Evolutionary conservation across 2,888 invertebrate species (phyloP).

Genomic region (Adelognathus sp.): DNA sequence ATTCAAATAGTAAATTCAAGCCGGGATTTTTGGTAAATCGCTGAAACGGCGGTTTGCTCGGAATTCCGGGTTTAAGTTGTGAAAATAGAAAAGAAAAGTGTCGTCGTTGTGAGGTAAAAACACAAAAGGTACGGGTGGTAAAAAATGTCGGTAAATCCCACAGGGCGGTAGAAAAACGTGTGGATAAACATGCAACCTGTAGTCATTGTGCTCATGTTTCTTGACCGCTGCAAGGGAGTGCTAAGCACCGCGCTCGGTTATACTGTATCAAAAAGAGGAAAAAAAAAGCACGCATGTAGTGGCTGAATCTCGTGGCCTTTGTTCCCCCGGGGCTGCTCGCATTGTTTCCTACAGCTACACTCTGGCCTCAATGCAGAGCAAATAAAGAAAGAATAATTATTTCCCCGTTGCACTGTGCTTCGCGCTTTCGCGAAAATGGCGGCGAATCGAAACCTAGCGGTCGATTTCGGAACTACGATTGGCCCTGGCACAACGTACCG

Average conservation of each 20-base stretch:
- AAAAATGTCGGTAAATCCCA: constrained; percentile 48
- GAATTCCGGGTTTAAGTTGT: constrained; percentile 15
- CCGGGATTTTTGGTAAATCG: constrained; percentile 2
- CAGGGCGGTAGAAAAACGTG: constrained; percentile 22
- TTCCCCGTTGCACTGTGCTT: no score
- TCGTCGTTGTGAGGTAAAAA: constrained; percentile 24
- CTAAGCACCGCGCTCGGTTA: constrained; percentile 6
- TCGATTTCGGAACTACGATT: no score
- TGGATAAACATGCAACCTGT: constrained; percentile 3
- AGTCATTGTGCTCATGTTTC: constrained; percentile 17
- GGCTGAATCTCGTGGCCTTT: constrained; percentile 58
- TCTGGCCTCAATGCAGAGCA: neutral
- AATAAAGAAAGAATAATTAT: neutral
- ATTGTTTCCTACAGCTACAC: constrained; percentile 51
- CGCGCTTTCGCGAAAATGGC: no score
- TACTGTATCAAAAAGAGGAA: constrained; percentile 29
- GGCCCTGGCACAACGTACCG: no score
- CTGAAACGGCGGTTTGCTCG: neutral
- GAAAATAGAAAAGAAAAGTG: constrained; percentile 23
- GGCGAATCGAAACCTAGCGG: no score
- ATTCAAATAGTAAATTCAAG: neutral
- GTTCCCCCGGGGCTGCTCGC: constrained; percentile 40
- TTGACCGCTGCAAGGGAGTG: constrained; percentile 2
- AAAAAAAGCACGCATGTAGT: constrained; percentile 38
- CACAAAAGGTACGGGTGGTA: constrained; percentile 14